Conservation (phyloP, 2,888 invertebrate genomes). For the Tachina fera region DNA sequence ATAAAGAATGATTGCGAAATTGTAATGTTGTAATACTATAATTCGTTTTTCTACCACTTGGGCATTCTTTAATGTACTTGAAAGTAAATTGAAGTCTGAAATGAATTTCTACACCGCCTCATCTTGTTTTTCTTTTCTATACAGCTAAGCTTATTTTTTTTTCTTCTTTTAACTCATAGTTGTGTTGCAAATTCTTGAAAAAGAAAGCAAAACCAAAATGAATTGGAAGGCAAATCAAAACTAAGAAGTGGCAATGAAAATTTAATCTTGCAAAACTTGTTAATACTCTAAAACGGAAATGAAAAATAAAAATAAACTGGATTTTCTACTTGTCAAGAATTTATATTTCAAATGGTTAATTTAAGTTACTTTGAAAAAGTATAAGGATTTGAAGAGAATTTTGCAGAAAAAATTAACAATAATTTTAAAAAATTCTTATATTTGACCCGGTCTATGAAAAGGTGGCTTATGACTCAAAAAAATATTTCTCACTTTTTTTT, state of each 20-base stretch:
- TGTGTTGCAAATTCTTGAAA: conserved; percentile 23
- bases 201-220: conserved; percentile 1
- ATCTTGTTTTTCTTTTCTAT: not conserved
- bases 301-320: conserved; percentile 51
- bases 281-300: conserved; percentile 62
- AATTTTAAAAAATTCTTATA: too few relatives aligned
- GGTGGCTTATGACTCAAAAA: too few relatives aligned
- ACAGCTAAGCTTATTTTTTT: not conserved
- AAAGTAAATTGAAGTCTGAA: conserved; percentile 69
- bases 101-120: conserved; percentile 23
- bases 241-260: conserved; percentile 64
- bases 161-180: not conserved
- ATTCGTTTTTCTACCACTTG: conserved; percentile 73
- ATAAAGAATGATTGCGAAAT: conserved; percentile 33
- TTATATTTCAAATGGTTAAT: not conserved
- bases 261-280: conserved; percentile 66
- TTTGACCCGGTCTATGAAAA: too few relatives aligned
- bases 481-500: too few relatives aligned
- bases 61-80: conserved; percentile 70
- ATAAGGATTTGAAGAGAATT: too few relatives aligned
- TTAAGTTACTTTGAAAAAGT: not conserved
- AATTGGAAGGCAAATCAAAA: conserved; percentile 17
- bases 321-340: not conserved
- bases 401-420: too few relatives aligned
- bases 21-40: conserved; percentile 56